Base-by-base conservation (phyloP, 2,888 invertebrate species). In the Parnassius mnemosyne region DNA sequence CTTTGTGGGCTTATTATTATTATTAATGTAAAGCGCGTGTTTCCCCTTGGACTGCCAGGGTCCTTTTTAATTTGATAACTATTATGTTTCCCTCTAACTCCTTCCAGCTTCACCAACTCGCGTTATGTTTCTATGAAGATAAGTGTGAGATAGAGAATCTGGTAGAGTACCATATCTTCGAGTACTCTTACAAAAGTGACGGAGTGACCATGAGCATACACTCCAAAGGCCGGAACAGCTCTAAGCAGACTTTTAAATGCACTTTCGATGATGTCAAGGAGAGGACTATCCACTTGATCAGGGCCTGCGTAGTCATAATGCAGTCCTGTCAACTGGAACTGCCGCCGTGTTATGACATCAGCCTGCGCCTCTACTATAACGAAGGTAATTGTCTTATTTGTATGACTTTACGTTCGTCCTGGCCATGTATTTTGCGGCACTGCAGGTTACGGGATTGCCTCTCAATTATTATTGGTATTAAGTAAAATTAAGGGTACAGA, bases 291-390 rank as follows among this genome's bases (percentile, higher is more conserved):
- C 67, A 76, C 5, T 61, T 89, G 60, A 74, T 89, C 13, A 71
- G 75, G 13, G 67, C 83, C 0, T 82, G 77, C 57, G 68, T 85
- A 47, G 77, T 81, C n/a, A 67, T 83, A 46, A 73, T 79, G 78
- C 67, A 80, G 62, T 61, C 72, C 2, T 74, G 71, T 46, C 74
- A 75, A 59, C 68, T 67, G 1, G 66, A 69, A 3, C 61, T 81
- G 66, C 78, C 83, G 0, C 61, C 70, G 0, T 65, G 71, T 1
- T 82, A 72, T 50, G 84, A 85, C 13, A 68, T 90, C 50, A 83
- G 84, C 57, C 58, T 89, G 57, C 72, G 87, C 3, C 76, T 89
- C 2, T 88, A 87, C 75, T 90, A 89, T 63, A 87, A 88, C 69
- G 81, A 86, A 16, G 77, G 89, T 89, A 65, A 73, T 9, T 49